Conservation (phyloP, 1,140 invertebrate species). For the Microplitis mediator region DNA sequence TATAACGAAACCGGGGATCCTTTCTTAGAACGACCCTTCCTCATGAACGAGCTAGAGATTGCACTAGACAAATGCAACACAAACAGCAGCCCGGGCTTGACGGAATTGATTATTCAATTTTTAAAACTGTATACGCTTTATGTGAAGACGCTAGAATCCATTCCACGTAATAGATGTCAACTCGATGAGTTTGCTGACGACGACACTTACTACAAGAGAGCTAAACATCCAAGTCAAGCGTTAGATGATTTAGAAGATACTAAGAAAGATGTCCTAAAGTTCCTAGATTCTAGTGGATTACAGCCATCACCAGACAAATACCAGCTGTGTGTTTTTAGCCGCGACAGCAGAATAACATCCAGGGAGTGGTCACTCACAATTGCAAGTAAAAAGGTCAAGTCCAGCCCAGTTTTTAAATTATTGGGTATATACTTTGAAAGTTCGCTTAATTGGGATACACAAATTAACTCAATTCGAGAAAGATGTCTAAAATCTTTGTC, state of each 20-base stretch:
- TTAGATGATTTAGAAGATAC: neutral
- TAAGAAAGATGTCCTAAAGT: neutral
- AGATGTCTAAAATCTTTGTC: neutral
- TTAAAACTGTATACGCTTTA: neutral
- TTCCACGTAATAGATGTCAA: neutral
- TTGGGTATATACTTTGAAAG: neutral
- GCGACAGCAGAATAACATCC: neutral
- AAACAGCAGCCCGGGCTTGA: neutral
- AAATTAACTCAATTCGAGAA: neutral
- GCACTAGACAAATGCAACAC: neutral
- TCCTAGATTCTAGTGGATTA: neutral
- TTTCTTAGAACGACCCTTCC: neutral
- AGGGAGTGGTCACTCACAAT: neutral
- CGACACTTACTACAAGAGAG: neutral
- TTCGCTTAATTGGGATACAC: neutral
- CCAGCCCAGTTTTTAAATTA: neutral
- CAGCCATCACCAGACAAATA: too few species aligned
- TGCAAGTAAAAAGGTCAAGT: neutral
- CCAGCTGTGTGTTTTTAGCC: too few species aligned
- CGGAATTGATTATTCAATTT: neutral
- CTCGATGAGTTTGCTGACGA: neutral
- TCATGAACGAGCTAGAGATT: neutral
- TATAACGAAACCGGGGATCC: neutral
- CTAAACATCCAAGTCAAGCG: neutral
- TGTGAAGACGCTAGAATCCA: neutral